Percentiles rank a stretch among this genome's conserved stretches.
These are phyloP conservation scores for Uloborus diversus DNA, from an alignment of 1,140 invertebrate species.

Conservation along the genomic window DNA sequence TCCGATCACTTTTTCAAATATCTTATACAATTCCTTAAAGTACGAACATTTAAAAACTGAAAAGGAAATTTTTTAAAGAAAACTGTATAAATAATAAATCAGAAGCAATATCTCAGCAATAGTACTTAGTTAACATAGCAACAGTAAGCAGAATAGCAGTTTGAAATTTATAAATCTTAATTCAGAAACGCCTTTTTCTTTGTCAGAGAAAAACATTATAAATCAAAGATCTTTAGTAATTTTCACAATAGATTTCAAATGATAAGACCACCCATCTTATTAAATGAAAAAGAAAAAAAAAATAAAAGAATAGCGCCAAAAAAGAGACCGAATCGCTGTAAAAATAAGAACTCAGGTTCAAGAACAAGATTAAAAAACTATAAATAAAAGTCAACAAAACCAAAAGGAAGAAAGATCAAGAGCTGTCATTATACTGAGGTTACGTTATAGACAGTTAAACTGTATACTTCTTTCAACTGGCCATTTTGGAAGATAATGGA, in stretches of 20 bases:
- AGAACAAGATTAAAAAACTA: neutral
- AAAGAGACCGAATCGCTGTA: neutral
- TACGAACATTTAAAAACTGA: no score
- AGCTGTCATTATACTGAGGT: slow-evolving; percentile 37
- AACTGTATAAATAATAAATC: no score
- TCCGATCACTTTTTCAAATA: no score
- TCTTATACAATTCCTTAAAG: no score
- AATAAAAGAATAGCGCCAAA: neutral
- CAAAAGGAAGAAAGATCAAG: neutral
- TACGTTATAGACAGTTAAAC: neutral
- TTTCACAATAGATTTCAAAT: slow-evolving; percentile 31
- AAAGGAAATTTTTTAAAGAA: no score
- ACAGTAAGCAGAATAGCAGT: no score
- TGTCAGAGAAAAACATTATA: neutral
- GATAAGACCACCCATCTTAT: slow-evolving; percentile 36
- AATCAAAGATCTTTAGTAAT: neutral
- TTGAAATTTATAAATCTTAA: neutral
- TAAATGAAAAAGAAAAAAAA: slow-evolving; percentile 6
- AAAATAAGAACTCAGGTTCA: neutral
- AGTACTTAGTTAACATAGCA: no score
- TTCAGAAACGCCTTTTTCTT: neutral
- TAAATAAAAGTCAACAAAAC: neutral
- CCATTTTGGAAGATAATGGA: slow-evolving; percentile 28
- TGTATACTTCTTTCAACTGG: slow-evolving; percentile 33
- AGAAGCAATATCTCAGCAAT: no score